Conservation (phyloP, 2,888 invertebrate species). For the Cosmopolites sordidus region DNA sequence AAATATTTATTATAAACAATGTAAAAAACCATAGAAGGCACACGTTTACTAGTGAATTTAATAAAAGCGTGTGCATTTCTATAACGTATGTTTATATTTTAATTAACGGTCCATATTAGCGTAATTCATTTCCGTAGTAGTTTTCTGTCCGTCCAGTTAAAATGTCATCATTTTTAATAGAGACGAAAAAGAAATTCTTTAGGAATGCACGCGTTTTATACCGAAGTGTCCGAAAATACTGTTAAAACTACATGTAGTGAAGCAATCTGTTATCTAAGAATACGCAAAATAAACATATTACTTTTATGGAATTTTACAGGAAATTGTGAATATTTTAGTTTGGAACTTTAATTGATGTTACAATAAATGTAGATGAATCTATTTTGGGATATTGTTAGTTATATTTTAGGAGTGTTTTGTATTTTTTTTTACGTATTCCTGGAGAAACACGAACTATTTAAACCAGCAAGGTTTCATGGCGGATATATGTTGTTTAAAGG, state of each 20-base stretch:
- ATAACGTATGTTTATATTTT: constrained; percentile 11
- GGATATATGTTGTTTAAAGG: background rate
- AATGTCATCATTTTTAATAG: constrained; percentile 22
- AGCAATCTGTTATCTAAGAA: background rate
- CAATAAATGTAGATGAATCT: too few species aligned
- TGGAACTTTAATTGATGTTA: too few species aligned
- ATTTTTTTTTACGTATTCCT: background rate
- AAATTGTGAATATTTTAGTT: too few species aligned
- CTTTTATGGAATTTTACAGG: too few species aligned
- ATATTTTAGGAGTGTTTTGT: too few species aligned
- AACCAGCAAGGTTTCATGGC: background rate
- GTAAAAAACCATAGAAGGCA: background rate
- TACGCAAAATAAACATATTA: background rate
- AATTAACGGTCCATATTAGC: constrained; percentile 18
- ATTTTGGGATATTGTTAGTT: too few species aligned
- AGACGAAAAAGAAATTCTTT: constrained; percentile 17
- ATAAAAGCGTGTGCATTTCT: constrained; percentile 11
- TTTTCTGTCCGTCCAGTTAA: constrained; percentile 27
- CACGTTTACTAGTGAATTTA: background rate
- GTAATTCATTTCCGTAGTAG: constrained; percentile 23
- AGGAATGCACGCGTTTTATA: constrained; percentile 13
- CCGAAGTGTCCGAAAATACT: background rate
- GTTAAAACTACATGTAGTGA: background rate
- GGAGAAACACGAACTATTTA: background rate
- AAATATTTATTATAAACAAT: background rate